phyloP scores from a whole-genome alignment of 2,797 vertebrate species.

The Pipistrellus pygmaeus region DNA sequence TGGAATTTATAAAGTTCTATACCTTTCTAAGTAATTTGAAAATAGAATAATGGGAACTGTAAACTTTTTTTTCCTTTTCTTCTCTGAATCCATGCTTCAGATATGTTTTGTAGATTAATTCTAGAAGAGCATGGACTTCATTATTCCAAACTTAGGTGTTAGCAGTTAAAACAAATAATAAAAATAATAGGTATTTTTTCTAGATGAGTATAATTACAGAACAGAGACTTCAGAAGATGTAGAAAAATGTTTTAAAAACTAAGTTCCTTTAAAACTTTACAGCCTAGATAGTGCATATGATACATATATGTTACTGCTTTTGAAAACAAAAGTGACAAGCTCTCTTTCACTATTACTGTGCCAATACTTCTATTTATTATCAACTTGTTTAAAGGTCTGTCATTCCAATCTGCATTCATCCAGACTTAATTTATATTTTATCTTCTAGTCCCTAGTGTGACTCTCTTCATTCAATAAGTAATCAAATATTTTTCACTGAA shows the following conservation, averaged over 20 bases:
- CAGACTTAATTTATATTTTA: background rate
- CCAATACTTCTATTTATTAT: background rate
- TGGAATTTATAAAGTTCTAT: background rate
- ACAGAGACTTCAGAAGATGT: rapidly evolving
- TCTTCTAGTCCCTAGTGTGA: background rate
- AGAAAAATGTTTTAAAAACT: background rate
- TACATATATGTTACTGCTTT: background rate
- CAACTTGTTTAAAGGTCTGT: conserved; percentile 4
- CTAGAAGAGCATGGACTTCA: background rate
- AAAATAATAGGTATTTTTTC: background rate
- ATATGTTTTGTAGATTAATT: background rate
- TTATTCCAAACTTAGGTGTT: background rate
- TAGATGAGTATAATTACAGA: background rate
- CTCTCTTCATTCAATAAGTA: background rate
- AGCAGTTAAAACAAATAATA: background rate
- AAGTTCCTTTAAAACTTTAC: background rate
- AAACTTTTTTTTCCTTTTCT: background rate
- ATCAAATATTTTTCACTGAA: background rate
- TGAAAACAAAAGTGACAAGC: background rate
- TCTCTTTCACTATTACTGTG: background rate
- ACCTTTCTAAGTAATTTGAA: background rate
- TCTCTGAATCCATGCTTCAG: background rate
- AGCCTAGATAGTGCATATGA: background rate
- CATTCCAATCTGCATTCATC: background rate
- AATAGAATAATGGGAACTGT: background rate